Evolutionary conservation across 2,113 vertebrate species (phyloP), one percentile per base, ranked within the genome.

Genomic region (Bujurquina vittata): DNA sequence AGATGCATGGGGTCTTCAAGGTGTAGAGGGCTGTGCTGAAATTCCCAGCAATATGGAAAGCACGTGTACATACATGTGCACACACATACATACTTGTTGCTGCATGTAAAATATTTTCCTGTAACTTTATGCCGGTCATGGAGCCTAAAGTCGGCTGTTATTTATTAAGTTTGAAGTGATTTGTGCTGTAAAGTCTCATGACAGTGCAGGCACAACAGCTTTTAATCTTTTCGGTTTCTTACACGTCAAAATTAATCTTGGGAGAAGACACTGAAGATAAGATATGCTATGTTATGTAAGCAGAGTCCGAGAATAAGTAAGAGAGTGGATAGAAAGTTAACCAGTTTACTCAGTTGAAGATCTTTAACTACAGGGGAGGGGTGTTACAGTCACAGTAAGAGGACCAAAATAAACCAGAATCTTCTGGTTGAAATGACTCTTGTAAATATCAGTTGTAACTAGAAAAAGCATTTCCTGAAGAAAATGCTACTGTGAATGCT

Each of bases 1-100:
- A 91, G 86, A 91, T 93, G 84, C 78, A 83, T 40, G 55, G 35
- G 75, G 88, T 83, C 81, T 83, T 90, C 88, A 78, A 87, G 87
- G 79, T 88, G 90, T 75, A 80, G 43, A 75, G 10, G 61, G 61
- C 40, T 86, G 59, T 86, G 88, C 88, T 86, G 55, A 87, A 83
- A 85, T 81, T 86, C 62, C 60, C 22, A 49, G 29, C n/a, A 83
- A 57, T 87, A 79, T 84, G 85, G 43, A 87, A 73, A 77, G 37
- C 61, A 52, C 43, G 62, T 79, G 54, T 81, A 79, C 18, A 31
- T 31, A n/a, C 15, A 31, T 35, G 61, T 26, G 26, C 37, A 37
- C 17, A 23, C 2, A 31, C 7, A 40, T 3, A 49, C 2, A 12
- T 46, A 37, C 22, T 54, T 67, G n/a, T 60, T 58, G 40, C 63